These are phyloP conservation scores for Sinodicranocentrus sp. DNA, from an alignment of 2,888 invertebrate species.

Conservation along the genomic window DNA sequence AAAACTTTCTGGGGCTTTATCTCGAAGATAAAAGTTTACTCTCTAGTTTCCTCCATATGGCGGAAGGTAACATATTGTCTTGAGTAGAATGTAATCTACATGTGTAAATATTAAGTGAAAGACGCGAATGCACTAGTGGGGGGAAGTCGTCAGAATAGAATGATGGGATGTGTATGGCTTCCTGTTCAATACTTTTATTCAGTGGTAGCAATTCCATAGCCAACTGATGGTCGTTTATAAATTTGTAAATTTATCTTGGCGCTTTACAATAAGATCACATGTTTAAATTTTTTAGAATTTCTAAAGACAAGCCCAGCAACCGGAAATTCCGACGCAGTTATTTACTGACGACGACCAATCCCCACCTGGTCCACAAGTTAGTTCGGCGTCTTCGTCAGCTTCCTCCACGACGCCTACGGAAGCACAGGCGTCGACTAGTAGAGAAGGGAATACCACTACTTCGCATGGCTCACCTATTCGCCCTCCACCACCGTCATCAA, in stretches of 20 bases:
- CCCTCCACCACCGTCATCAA: constrained; percentile 43
- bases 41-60: not conserved
- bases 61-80: not conserved
- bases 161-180: too few relatives aligned
- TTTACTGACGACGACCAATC: constrained; percentile 42
- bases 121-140: too few relatives aligned
- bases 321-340: constrained; percentile 80
- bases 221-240: too few relatives aligned
- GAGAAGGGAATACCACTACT: not conserved
- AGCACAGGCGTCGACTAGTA: not conserved
- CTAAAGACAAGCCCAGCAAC: constrained; percentile 83
- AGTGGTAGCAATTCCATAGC: too few relatives aligned
- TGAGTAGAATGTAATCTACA: too few relatives aligned
- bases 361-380: constrained; percentile 31
- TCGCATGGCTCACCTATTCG: constrained; percentile 23
- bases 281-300: constrained; percentile 82
- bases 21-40: not conserved
- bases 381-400: constrained; percentile 33
- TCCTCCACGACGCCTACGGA: not conserved
- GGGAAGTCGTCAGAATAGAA: too few relatives aligned
- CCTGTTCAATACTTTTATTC: too few relatives aligned
- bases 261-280: not conserved
- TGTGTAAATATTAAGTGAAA: too few relatives aligned
- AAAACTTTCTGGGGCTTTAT: not conserved
- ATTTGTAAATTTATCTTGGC: not conserved